Evolutionary conservation across 2,888 invertebrate genomes (phyloP), one percentile per base, ranked within the genome.

Genomic region (Cremastobaeus sp.): DNA sequence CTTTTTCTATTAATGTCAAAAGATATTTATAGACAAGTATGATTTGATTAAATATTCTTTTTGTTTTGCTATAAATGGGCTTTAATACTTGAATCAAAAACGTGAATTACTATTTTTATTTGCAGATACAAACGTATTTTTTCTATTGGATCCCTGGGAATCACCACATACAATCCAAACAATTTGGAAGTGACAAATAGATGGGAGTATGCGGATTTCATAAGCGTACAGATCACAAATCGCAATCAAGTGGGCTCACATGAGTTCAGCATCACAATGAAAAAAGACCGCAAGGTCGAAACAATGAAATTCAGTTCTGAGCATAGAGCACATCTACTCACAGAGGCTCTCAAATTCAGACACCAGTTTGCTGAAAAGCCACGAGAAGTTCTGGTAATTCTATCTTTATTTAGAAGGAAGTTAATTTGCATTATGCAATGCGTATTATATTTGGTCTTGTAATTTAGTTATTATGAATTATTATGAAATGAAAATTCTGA

Each of bases 271-370:
- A 92, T 96, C 79, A 92, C 93, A 8, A 94, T 96, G 90, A 94
- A 94, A 82, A 97, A 96, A 82, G 95, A 95, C 18, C 94, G 95
- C 82, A 98, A 98, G 89, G 90, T 92, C 43, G 99, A 98, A 85
- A 93, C 93, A 8, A 98, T 99, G 95, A 95, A 93, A 84, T 97
- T 99, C 88, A 97, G 98, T 8, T 96, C 97, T 0, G 99, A 99
- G 84, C 95, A 97, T 87, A 93, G 98, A 82, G 93, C 95, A 68
- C 93, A 98, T 79, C 92, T 99, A 78, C 90, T 99, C 43, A 97
- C 97, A 4, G 96, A 98, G 84, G 96, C 97, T 76, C 91, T 98
- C 60, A 93, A 91, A 84, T 95, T 92, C 84, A 91, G 94, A 82
- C 92, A 93, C 86, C 90, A 92, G 80, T 96, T 95, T 89, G 91